Base-by-base conservation (phyloP, 1,140 invertebrate genomes). In the Bacillus rossius region DNA sequence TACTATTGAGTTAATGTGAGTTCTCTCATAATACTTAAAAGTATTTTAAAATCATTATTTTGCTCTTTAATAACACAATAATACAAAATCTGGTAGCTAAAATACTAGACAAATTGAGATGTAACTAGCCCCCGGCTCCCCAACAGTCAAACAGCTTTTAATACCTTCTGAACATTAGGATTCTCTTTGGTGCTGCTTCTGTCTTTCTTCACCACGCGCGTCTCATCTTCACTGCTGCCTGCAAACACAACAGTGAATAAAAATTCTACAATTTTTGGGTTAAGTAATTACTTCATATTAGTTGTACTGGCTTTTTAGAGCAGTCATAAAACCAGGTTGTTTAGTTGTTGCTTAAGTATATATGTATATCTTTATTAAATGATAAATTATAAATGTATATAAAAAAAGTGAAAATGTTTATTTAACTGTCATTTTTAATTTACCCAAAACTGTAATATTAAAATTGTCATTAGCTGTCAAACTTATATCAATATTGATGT, bases 161-260 rank as follows among this genome's bases (percentile, higher is more conserved):
- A 50, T 47, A 62, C 51, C 50, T 62, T 79, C 67, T 84, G 83
- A 47, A 78, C 73, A 65, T 82, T 79, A 1, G 80, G 82, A 75
- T 84, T 84, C 20, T 69, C 64, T 14, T 75, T 76, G 16, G 73
- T 69, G n/a, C 71, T 69, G 52, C 75, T 75, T 37, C 77, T 79
- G n/a, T 74, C 75, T 3, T 77, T 77, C 56, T 79, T 79, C 13
- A 80, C 64, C 7, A 83, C 66, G 0, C 70, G 70, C 5, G 75
- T 77, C 47, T 73, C 78, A 65, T 75, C 73, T 7, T 75, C 74
- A 51, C 74, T 78, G 55, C 69, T 73, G 3, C 70, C 77, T 76
- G 22, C 29, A 62, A 61, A 76, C 75, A 20, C 38, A 64, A 61
- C 34, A 43, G 16, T 2, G 4, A 13, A 3, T 43, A 2, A 55